Evolutionary conservation across 2,888 invertebrate genomes (phyloP).

Genomic region (Thereva unica): DNA sequence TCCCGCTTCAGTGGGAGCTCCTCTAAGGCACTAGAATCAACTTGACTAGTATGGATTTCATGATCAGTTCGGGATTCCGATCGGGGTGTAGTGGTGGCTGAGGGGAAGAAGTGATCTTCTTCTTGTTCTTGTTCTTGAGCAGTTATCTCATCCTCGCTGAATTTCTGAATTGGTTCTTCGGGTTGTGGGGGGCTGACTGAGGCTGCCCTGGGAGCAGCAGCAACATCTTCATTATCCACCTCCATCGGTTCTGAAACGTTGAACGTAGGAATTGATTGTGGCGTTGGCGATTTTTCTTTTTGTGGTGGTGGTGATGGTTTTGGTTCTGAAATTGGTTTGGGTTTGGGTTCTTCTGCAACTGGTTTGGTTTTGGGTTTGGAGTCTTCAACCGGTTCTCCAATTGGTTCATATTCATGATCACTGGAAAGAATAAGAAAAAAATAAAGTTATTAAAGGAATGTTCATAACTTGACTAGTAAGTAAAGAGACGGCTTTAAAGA

Average conservation of each 20-base stretch:
- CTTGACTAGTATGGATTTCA: conserved; percentile 70
- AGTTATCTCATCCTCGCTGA: conserved; percentile 54
- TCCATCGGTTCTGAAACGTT: conserved; percentile 33
- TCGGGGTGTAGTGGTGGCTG: conserved; percentile 61
- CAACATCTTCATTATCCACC: conserved; percentile 5
- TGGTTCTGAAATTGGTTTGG: conserved; percentile 41
- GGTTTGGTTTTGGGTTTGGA: conserved; percentile 37
- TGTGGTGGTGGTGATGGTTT: conserved; percentile 24
- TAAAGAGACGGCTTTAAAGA: no score
- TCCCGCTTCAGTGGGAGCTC: conserved; percentile 66
- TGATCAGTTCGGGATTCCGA: conserved; percentile 66
- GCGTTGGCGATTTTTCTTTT: neutral
- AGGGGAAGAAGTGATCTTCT: conserved; percentile 66
- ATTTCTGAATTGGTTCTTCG: conserved; percentile 41
- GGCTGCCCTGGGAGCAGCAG: neutral
- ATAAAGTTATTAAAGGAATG: conserved; percentile 11
- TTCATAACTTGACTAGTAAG: neutral
- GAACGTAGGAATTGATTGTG: conserved; percentile 23
- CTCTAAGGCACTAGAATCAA: conserved; percentile 69
- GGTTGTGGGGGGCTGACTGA: conserved; percentile 52
- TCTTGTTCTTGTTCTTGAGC: conserved; percentile 66
- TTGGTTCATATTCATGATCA: conserved; percentile 92
- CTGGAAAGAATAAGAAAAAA: conserved; percentile 62
- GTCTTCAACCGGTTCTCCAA: conserved; percentile 67
- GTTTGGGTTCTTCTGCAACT: conserved; percentile 46